Evolutionary conservation across 2,113 vertebrate species (phyloP).

Genomic region (Poicephalus gulielmi): DNA sequence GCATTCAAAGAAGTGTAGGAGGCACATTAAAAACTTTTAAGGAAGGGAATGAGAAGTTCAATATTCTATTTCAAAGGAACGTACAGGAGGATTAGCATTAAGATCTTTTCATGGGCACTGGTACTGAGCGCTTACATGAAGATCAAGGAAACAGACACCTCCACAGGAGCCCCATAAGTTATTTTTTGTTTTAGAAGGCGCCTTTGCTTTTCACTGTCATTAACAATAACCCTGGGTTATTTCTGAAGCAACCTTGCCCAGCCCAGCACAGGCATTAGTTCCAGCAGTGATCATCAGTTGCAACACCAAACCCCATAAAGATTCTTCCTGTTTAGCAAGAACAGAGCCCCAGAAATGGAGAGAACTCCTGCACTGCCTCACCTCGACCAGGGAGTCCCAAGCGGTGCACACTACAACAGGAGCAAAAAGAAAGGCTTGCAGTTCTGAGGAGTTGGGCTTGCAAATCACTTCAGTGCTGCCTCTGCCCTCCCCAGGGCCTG

Average conservation of each 20-base stretch:
- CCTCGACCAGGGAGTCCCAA: background rate
- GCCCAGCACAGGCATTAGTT: background rate
- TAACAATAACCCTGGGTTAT: background rate
- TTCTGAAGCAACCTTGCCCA: background rate
- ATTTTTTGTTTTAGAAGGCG: background rate
- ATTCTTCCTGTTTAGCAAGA: background rate
- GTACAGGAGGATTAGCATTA: background rate
- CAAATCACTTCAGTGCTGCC: background rate
- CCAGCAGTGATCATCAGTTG: background rate
- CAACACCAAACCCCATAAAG: background rate
- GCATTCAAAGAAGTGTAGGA: conserved; percentile 5
- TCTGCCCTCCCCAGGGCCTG: background rate
- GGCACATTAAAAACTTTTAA: background rate
- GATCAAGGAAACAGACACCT: background rate
- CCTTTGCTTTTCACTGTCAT: background rate
- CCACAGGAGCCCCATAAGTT: background rate
- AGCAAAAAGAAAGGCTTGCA: background rate
- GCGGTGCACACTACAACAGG: rapidly evolving
- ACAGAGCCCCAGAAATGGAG: background rate
- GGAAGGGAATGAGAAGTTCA: background rate
- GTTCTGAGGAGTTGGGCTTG: background rate
- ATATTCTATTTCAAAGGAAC: background rate
- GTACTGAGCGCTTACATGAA: background rate
- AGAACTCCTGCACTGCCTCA: background rate
- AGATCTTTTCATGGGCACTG: background rate